A percentile compares a stretch with the other conserved stretches of the same genome.
These are phyloP conservation scores for Papilio polytes DNA, from an alignment of 1,140 invertebrate genomes.

Conservation along the genomic window DNA sequence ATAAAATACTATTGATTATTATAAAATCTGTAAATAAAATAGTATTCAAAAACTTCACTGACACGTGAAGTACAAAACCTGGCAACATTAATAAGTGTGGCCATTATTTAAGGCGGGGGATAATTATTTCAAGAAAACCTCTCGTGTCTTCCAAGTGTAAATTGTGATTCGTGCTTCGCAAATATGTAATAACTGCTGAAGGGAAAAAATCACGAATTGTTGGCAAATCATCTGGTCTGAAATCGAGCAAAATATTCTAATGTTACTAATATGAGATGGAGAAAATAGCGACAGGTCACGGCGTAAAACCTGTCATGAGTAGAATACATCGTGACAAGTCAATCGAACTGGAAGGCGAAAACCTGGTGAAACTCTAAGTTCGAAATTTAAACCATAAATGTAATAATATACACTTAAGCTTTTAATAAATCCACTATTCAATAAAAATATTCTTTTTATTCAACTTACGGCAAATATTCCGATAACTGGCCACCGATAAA, in stretches of 20 bases:
- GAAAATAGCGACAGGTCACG: too few relatives aligned
- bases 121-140: conserved; percentile 87
- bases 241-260: conserved; percentile 40
- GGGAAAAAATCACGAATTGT: conserved; percentile 91
- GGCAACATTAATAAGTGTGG: not conserved
- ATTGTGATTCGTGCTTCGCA: conserved; percentile 93
- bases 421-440: not conserved
- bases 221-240: conserved; percentile 85
- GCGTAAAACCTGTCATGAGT: too few relatives aligned
- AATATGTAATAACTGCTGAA: conserved; percentile 87
- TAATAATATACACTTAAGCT: not conserved
- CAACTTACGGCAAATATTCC: conserved; percentile 66
- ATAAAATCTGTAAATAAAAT: not conserved
- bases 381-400: too few relatives aligned
- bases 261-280: too few relatives aligned
- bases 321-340: too few relatives aligned
- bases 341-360: too few relatives aligned
- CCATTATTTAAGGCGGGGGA: conserved; percentile 54
- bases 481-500: conserved; percentile 67
- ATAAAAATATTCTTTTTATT: not conserved
- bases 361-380: too few relatives aligned
- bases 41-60: not conserved
- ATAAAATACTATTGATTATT: not conserved
- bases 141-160: conserved; percentile 94
- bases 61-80: not conserved